Percentiles rank a stretch among this genome's conserved stretches.
phyloP scores from a whole-genome alignment of 2,888 invertebrate species.

The Liopterus haemorrhoidalis region DNA sequence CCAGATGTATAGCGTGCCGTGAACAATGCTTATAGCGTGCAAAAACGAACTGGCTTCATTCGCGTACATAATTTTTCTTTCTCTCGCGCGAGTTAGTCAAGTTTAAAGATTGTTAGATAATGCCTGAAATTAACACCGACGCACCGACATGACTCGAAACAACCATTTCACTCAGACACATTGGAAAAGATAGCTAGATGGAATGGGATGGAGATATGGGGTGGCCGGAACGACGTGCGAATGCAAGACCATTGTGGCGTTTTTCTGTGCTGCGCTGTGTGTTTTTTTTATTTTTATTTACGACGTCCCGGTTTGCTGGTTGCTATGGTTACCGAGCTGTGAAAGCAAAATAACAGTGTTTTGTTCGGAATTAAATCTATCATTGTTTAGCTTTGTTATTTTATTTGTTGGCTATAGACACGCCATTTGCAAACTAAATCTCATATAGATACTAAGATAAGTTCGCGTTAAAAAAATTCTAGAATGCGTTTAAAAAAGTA shows the following conservation, averaged over 20 bases:
- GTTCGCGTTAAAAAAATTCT: too few relatives aligned
- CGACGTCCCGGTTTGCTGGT: slow-evolving; percentile 44
- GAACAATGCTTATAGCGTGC: slow-evolving; percentile 41
- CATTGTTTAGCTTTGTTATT: slow-evolving; percentile 35
- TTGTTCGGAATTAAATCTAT: slow-evolving; percentile 31
- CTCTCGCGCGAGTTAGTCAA: slow-evolving; percentile 49
- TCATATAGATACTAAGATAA: too few relatives aligned
- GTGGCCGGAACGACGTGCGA: slow-evolving; percentile 29
- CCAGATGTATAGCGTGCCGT: slow-evolving; percentile 34
- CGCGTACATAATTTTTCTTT: slow-evolving; percentile 48
- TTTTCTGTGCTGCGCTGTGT: slow-evolving; percentile 36
- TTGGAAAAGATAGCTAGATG: slow-evolving; percentile 14
- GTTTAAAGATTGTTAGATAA: slow-evolving; percentile 49
- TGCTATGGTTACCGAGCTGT: slow-evolving; percentile 43
- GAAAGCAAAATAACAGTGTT: slow-evolving; percentile 42
- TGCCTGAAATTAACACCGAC: slow-evolving; percentile 48
- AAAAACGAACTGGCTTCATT: slow-evolving; percentile 38
- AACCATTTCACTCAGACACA: slow-evolving; percentile 30
- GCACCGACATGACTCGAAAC: slow-evolving; percentile 35
- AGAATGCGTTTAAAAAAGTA: too few relatives aligned
- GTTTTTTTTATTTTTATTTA: slow-evolving; percentile 42
- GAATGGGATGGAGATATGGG: slow-evolving; percentile 24
- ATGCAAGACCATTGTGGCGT: slow-evolving; percentile 37
- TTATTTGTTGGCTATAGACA: too few relatives aligned
- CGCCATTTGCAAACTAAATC: too few relatives aligned